Evolutionary conservation across 2,113 vertebrate species (phyloP).

Genomic region (Malurus cyaneus): DNA sequence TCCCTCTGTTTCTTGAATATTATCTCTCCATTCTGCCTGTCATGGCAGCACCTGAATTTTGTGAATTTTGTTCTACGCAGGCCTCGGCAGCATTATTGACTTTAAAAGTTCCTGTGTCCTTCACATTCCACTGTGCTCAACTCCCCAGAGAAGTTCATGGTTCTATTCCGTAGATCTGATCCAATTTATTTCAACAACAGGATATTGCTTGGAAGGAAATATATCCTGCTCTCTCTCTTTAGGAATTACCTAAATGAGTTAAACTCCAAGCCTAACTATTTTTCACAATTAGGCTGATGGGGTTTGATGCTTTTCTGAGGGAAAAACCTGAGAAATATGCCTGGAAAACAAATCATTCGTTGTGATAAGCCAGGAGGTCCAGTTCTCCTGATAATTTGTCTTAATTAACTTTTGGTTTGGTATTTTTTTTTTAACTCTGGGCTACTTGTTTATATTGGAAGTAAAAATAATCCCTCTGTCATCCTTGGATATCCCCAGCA

Average conservation of each 20-base stretch:
- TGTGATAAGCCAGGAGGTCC: background rate
- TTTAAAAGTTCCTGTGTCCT: background rate
- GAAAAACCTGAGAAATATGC: background rate
- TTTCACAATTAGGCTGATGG: background rate
- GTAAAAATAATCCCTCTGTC: background rate
- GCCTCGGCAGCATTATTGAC: background rate
- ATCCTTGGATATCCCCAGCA: background rate
- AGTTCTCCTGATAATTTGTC: background rate
- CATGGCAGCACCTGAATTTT: background rate
- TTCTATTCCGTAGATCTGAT: background rate
- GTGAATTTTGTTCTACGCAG: background rate
- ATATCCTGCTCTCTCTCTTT: background rate
- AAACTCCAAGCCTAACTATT: background rate
- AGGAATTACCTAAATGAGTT: background rate
- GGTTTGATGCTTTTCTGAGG: background rate
- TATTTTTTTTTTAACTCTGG: background rate
- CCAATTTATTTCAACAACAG: background rate
- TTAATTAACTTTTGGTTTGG: slow-evolving; percentile 17
- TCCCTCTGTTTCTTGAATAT: background rate
- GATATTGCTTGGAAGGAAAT: background rate
- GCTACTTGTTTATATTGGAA: background rate
- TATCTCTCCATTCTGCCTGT: background rate
- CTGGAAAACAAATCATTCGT: background rate
- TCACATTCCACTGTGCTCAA: background rate
- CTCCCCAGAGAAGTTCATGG: background rate